Evolutionary conservation across 2,888 invertebrate genomes (phyloP), one percentile per base, ranked within the genome.

Genomic region (Epinotia demarniana): DNA sequence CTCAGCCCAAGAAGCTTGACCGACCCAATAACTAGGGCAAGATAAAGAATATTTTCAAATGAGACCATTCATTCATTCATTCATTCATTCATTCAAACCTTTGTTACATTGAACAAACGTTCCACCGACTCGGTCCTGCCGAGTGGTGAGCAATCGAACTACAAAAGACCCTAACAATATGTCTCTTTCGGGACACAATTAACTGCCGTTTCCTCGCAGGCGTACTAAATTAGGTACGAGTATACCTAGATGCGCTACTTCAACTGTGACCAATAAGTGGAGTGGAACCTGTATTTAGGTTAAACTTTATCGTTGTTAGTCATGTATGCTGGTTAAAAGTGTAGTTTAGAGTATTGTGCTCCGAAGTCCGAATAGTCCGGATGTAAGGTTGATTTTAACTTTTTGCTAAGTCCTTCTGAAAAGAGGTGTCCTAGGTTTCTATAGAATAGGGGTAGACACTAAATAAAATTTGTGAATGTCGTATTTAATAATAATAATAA

Each of bases 51-150:
- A 16, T 49, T 49, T 49, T 49, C 13, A 49, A 16, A 16, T 16
- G 16, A 46, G 46, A 63, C 23, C 23, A 27, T 27, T 27, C 23
- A 27, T 27, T 27, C 23, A 23, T 23, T 63, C 5, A 43, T 43
- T 63, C 62, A 19, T 0, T 46, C n/a, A 16, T 60, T 60, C 11
- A 12, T 46, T 49, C 49, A 19, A n/a, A 18, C 33, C 19, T 63
- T 63, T 63, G 19, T 46, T 63, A 19, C 62, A 19, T 43, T 63
- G 46, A 27, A 63, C 63, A 23, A 16, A 63, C 46, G 16, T 46
- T 63, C 23, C 13, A 23, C 19, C 58, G 12, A 8, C 19, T 63
- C 16, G 9, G 49, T 49, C 49, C 49, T 6, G 46, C 13, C 4
- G 13, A 46, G 3, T 13, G 8, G 46, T 39, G 5, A 62, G 62